Evolutionary conservation across 1,140 invertebrate species (phyloP).

Genomic region (Oncopeltus fasciatus): DNA sequence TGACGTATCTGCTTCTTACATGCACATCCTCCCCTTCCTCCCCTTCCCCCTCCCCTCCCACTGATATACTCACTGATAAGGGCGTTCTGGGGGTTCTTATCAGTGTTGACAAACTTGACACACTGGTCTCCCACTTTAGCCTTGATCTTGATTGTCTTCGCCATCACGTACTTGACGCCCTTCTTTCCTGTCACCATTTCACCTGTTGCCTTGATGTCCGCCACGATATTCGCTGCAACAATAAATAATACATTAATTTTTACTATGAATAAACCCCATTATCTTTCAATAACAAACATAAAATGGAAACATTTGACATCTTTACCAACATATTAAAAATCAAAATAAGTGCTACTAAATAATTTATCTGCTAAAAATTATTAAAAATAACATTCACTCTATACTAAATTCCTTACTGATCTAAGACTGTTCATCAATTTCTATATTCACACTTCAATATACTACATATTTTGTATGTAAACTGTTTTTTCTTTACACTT

Average conservation of each 20-base stretch:
- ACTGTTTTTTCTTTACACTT: not conserved
- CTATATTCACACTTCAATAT: too few relatives aligned
- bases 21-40: too few relatives aligned
- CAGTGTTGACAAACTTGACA: slow-evolving; percentile 21
- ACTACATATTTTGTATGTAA: not conserved
- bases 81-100: slow-evolving; percentile 19
- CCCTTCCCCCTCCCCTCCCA: too few relatives aligned
- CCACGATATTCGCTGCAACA: slow-evolving; percentile 37
- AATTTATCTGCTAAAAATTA: too few relatives aligned
- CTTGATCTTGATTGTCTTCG: slow-evolving; percentile 43
- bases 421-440: too few relatives aligned
- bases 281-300: too few relatives aligned
- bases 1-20: too few relatives aligned
- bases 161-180: slow-evolving; percentile 40
- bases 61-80: slow-evolving; percentile 21
- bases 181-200: slow-evolving; percentile 41
- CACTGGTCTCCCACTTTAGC: slow-evolving; percentile 38
- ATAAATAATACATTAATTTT: not conserved
- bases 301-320: too few relatives aligned
- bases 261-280: not conserved
- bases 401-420: too few relatives aligned
- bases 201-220: slow-evolving; percentile 36
- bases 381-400: too few relatives aligned
- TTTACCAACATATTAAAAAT: too few relatives aligned
- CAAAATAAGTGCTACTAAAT: too few relatives aligned